Conservation (phyloP, 2,888 invertebrate genomes). For the Scaptomyza cyrtandrae region DNA sequence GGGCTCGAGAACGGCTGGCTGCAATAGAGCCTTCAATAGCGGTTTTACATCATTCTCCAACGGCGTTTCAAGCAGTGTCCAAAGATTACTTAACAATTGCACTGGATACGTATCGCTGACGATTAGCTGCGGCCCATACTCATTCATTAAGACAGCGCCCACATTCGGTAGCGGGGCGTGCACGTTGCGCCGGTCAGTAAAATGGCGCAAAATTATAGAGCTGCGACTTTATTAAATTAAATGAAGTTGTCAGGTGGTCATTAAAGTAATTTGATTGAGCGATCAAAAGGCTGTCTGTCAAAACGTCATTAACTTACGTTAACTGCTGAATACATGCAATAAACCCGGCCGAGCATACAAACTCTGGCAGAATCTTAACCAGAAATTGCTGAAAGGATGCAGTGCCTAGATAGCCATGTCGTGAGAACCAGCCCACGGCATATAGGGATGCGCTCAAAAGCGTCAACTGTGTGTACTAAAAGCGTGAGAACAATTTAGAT, state of each 20-base stretch:
- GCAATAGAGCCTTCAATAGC: conserved; percentile 70
- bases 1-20: conserved; percentile 73
- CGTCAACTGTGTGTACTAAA: conserved; percentile 83
- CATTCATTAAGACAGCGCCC: conserved; percentile 80
- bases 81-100: conserved; percentile 78
- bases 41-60: conserved; percentile 52
- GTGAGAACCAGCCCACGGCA: conserved; percentile 75
- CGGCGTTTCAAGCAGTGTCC: conserved; percentile 74
- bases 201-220: conserved; percentile 77
- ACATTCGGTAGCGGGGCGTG: conserved; percentile 82
- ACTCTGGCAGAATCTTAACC: conserved; percentile 77
- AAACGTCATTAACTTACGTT: conserved; percentile 63
- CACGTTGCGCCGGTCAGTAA: conserved; percentile 79
- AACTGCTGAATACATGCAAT: conserved; percentile 67
- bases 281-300: conserved; percentile 15
- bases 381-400: conserved; percentile 72
- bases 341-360: conserved; percentile 76
- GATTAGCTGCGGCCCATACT: conserved; percentile 80
- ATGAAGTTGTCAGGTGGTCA: conserved; percentile 12
- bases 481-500: conserved; percentile 9
- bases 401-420: conserved; percentile 50
- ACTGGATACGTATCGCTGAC: conserved; percentile 82
- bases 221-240: conserved; percentile 55
- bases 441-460: conserved; percentile 79
- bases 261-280: conserved; percentile 40